A percentile compares a stretch with the other conserved stretches of the same genome.
These are phyloP conservation scores for Papilio helenus DNA, from an alignment of 1,140 invertebrate species.

Conservation along the genomic window DNA sequence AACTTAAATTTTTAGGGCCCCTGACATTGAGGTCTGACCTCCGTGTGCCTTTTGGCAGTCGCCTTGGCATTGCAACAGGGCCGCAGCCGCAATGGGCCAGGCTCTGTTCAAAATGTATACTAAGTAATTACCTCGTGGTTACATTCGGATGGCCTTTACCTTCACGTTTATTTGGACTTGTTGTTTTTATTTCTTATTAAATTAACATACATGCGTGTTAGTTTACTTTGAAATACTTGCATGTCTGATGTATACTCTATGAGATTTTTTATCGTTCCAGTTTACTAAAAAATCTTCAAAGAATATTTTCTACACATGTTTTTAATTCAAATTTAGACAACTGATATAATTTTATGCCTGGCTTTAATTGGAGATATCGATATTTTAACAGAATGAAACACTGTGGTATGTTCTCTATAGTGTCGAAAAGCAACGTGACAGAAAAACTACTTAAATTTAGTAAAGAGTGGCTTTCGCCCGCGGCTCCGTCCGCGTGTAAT, in stretches of 20 bases:
- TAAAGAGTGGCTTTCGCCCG: no score
- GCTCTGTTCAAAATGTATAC: slow-evolving; percentile 62
- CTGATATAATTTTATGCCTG: not conserved
- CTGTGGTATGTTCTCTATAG: not conserved
- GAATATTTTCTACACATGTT: no score
- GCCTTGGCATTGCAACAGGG: slow-evolving; percentile 75
- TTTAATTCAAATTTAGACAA: not conserved
- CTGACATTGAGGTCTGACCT: slow-evolving; percentile 78
- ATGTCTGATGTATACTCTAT: slow-evolving; percentile 39
- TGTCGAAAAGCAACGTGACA: not conserved
- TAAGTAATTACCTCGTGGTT: slow-evolving; percentile 57
- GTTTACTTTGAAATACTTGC: not conserved
- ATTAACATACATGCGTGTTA: slow-evolving; percentile 23
- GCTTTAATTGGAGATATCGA: not conserved
- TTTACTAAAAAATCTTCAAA: no score
- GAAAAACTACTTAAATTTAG: no score
- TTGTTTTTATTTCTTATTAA: slow-evolving; percentile 45
- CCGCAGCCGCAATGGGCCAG: slow-evolving; percentile 46
- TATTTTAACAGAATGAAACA: not conserved
- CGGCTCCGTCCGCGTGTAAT: no score
- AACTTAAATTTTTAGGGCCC: slow-evolving; percentile 71
- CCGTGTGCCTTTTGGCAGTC: slow-evolving; percentile 71
- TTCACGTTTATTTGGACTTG: slow-evolving; percentile 53
- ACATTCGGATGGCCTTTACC: slow-evolving; percentile 59
- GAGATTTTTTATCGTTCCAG: no score